Evolutionary conservation across 2,113 vertebrate species (phyloP), one percentile per base, ranked within the genome.

Genomic region (Megaleporinus macrocephalus): DNA sequence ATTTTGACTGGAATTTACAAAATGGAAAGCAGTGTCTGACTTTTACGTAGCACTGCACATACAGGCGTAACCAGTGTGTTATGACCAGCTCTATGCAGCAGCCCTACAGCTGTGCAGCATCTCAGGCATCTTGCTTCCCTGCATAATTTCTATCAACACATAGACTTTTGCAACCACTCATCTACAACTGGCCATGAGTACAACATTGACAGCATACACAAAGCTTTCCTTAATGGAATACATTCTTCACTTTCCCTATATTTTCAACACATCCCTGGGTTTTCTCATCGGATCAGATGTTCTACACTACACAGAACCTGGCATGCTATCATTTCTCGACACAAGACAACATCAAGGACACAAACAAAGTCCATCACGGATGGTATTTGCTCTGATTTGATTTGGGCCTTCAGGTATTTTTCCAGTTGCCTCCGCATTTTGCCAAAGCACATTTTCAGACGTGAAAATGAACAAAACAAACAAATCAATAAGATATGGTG

Each of bases 401-500:
- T 83, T 87, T 88, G 82, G 87, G 85, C 63, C 49, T 84, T 90
- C 87, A 91, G 89, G 92, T 88, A 83, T 84, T 82, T 87, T 83
- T 82, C 80, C 63, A 79, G 24, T 78, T 83, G 84, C 73, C 74
- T 57, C 44, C 5, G 11, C 49, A 70, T 47, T 73, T 49, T 61
- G 78, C 70, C 44, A 41, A 51, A 85, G 75, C 83, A 66, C 79
- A 76, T 74, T 36, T 62, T 66, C 51, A 63, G 77, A 47, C 44
- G 73, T 85, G 84, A 78, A 89, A 89, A 66, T 53, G 22, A 75
- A 62, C n/a, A 63, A 72, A 80, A 69, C 88, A 88, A 73, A 81
- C 87, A 87, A 90, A 94, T 94, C 92, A 83, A 93, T 93, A 90
- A 26, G 27, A 13, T 24, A 36, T 55, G 69, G 41, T 66, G 83